Percentiles rank a stretch among this genome's conserved stretches.
These are phyloP conservation scores for Habropoda laboriosa DNA, from an alignment of 1,140 invertebrate species.

Conservation along the genomic window DNA sequence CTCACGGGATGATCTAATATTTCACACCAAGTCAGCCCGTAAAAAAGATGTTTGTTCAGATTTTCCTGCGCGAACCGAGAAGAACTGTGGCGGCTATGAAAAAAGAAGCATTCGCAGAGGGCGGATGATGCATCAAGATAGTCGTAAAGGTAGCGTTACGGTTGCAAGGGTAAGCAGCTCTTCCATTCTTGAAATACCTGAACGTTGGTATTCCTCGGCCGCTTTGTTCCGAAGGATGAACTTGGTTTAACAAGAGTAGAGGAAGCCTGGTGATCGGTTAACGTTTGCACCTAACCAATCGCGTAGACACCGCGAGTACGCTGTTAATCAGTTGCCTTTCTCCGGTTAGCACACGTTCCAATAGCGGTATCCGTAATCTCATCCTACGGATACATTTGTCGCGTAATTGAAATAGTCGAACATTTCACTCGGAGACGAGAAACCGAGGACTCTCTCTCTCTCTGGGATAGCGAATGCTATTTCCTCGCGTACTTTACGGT, in stretches of 20 bases:
- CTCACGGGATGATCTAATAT: too few species aligned
- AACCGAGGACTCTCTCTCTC: too few species aligned
- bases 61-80: background rate
- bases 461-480: background rate
- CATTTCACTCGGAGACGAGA: background rate
- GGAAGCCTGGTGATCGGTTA: background rate
- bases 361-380: background rate
- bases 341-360: background rate
- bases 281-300: background rate
- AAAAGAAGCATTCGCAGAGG: conserved; percentile 28
- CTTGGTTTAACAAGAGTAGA: background rate
- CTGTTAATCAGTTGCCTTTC: background rate
- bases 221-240: conserved; percentile 14
- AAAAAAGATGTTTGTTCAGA: background rate
- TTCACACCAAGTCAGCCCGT: background rate
- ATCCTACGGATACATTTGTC: background rate
- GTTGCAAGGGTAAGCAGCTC: conserved; percentile 16
- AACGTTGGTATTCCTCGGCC: conserved; percentile 13
- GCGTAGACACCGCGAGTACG: background rate
- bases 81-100: conserved; percentile 1
- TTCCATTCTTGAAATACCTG: conserved; percentile 13
- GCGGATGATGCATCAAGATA: conserved; percentile 18
- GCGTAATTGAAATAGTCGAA: background rate
- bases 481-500: conserved; percentile 42
- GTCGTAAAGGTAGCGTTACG: conserved; percentile 37